Conservation (phyloP, 1,140 invertebrate genomes). For the Pseudomyrmex flavicornis region DNA sequence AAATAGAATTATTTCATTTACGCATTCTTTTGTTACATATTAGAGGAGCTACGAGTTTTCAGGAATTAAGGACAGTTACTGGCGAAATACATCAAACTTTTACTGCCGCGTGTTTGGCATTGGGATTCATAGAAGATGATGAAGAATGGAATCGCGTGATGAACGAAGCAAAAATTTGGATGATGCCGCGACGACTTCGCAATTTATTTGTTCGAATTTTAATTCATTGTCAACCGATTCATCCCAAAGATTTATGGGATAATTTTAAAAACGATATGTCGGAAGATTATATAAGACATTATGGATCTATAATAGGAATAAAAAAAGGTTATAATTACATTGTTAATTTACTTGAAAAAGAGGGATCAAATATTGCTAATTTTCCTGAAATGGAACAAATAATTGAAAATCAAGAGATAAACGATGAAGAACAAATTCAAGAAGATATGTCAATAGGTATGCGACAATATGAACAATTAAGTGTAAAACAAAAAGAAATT, state of each 20-base stretch:
- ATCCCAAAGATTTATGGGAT: background rate
- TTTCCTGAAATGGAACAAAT: conserved; percentile 18
- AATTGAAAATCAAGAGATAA: background rate
- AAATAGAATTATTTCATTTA: too few species aligned
- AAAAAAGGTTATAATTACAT: conserved; percentile 25
- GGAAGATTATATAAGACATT: conserved; percentile 16
- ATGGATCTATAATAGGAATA: background rate
- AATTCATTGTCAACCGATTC: too few species aligned
- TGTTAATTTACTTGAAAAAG: background rate
- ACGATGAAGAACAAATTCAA: background rate
- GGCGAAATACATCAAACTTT: background rate
- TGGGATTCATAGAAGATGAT: background rate
- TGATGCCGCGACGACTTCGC: conserved; percentile 25
- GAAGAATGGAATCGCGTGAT: conserved; percentile 11
- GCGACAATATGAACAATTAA: conserved; percentile 12
- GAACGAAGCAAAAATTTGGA: conserved; percentile 33
- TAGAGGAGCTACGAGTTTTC: too few species aligned
- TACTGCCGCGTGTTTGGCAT: conserved; percentile 18
- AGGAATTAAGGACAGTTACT: too few species aligned
- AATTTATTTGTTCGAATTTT: background rate
- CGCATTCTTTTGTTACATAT: too few species aligned
- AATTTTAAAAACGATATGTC: conserved; percentile 2
- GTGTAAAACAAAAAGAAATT: conserved; percentile 7
- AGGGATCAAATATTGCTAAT: conserved; percentile 1
- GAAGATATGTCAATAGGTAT: background rate